phyloP scores from a whole-genome alignment of 2,888 invertebrate genomes.

The Eudemis profundana region DNA sequence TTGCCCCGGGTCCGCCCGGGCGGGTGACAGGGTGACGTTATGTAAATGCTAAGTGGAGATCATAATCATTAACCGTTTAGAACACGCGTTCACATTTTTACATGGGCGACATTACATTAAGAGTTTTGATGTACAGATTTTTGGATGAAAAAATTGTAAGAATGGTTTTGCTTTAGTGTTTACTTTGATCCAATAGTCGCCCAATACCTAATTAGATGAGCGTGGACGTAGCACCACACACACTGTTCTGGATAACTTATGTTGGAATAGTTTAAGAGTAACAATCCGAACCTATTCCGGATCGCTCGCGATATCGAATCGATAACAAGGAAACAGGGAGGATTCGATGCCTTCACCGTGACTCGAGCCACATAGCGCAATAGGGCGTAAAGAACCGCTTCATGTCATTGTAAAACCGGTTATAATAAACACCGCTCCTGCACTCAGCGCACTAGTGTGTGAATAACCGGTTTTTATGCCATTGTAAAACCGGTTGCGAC shows the following conservation, averaged over 20 bases:
- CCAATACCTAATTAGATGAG: conserved; percentile 34
- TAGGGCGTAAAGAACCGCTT: not conserved
- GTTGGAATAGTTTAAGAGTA: conserved; percentile 72
- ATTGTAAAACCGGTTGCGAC: not conserved
- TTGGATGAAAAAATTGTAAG: conserved; percentile 27
- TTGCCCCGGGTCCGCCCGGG: conserved; percentile 80
- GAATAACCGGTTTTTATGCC: not conserved
- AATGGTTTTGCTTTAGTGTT: conserved; percentile 30
- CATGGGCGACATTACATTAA: conserved; percentile 38
- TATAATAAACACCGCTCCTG: too few species aligned
- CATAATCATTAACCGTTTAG: conserved; percentile 72
- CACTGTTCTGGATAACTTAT: conserved; percentile 86
- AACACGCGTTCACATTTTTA: conserved; percentile 45
- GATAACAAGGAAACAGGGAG: conserved; percentile 9
- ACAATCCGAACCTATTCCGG: conserved; percentile 55
- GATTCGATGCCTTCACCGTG: conserved; percentile 34
- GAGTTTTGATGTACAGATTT: conserved; percentile 42
- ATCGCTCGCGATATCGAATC: conserved; percentile 37
- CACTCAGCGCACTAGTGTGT: not conserved
- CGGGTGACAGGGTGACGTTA: conserved; percentile 84
- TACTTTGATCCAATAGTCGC: conserved; percentile 29
- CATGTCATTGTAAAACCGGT: not conserved
- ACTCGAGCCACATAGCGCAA: not conserved
- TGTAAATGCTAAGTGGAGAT: conserved; percentile 79
- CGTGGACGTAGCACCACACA: conserved; percentile 46